Conservation (phyloP, 2,113 vertebrate genomes). For the Misgurnus mizolepis region DNA sequence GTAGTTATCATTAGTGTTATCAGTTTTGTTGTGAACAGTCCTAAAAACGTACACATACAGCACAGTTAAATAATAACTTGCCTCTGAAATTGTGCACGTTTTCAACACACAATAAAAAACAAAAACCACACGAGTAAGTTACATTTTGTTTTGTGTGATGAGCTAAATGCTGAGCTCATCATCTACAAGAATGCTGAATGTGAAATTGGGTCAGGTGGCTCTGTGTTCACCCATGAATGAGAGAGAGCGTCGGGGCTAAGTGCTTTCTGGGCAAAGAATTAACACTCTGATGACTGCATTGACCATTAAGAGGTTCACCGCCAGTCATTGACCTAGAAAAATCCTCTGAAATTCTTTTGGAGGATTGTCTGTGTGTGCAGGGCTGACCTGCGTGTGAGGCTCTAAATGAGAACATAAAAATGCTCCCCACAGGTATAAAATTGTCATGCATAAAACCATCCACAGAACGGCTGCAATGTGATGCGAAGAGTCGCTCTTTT, state of each 20-base stretch:
- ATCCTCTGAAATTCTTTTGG: neutral
- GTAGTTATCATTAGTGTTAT: too few relatives aligned
- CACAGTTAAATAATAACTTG: neutral
- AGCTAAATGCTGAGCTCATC: constrained; percentile 3
- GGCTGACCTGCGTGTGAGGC: neutral
- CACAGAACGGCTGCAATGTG: neutral
- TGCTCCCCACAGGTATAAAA: neutral
- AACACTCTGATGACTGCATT: constrained; percentile 20
- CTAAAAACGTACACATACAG: too few relatives aligned
- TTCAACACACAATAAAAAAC: too few relatives aligned
- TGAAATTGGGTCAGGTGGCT: constrained; percentile 11
- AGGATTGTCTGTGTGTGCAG: constrained; percentile 9
- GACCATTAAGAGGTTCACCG: constrained; percentile 17
- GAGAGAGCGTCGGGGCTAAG: neutral
- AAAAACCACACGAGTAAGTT: too few relatives aligned
- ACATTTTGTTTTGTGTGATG: too few relatives aligned
- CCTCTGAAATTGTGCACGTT: neutral
- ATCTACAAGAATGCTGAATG: constrained; percentile 10
- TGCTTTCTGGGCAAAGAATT: neutral
- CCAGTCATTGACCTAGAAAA: constrained; percentile 19
- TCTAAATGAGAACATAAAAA: neutral
- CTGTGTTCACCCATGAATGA: constrained; percentile 6
- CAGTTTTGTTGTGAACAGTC: too few relatives aligned
- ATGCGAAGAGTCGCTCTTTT: neutral
- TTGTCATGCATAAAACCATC: neutral